Conservation (phyloP, 2,113 vertebrate species). For the Epinephelus cyanopodus region DNA sequence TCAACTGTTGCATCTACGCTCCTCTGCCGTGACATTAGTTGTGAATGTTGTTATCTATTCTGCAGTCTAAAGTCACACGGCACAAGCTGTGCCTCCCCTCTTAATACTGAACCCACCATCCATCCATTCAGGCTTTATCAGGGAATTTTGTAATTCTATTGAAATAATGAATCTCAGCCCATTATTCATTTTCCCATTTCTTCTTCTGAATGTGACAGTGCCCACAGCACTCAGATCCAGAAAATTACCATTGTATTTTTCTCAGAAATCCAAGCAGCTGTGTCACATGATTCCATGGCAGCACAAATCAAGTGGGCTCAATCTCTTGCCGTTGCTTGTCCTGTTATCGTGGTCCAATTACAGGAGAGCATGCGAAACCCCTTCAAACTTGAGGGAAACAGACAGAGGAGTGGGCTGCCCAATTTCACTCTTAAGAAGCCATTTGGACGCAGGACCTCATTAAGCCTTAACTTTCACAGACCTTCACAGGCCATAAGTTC, state of each 20-base stretch:
- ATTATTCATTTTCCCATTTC: conserved; percentile 27
- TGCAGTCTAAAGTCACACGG: conserved; percentile 20
- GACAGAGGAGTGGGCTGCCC: conserved; percentile 19
- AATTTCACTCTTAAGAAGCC: conserved; percentile 61
- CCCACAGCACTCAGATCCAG: conserved; percentile 27
- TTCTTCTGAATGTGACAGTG: conserved; percentile 1
- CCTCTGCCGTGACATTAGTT: background rate
- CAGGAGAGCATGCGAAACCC: conserved; percentile 43
- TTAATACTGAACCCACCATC: conserved; percentile 61
- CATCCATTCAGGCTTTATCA: conserved; percentile 14
- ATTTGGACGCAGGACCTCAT: conserved; percentile 73
- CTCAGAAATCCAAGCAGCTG: conserved; percentile 18
- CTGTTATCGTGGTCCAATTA: conserved; percentile 12
- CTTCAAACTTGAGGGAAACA: conserved; percentile 38
- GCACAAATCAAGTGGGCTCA: conserved; percentile 13
- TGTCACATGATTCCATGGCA: conserved; percentile 16
- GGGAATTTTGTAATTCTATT: conserved; percentile 10
- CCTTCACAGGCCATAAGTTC: conserved; percentile 73
- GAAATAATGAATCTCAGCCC: conserved; percentile 31
- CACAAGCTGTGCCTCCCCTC: conserved; percentile 33
- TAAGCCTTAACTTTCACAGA: conserved; percentile 73
- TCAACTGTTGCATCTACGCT: background rate
- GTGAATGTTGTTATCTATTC: conserved; percentile 6
- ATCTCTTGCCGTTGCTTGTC: conserved; percentile 3
- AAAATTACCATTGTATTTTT: conserved; percentile 12